Evolutionary conservation across 2,113 vertebrate species (phyloP), one percentile per base, ranked within the genome.

Genomic region (Mesitornis unicolor): DNA sequence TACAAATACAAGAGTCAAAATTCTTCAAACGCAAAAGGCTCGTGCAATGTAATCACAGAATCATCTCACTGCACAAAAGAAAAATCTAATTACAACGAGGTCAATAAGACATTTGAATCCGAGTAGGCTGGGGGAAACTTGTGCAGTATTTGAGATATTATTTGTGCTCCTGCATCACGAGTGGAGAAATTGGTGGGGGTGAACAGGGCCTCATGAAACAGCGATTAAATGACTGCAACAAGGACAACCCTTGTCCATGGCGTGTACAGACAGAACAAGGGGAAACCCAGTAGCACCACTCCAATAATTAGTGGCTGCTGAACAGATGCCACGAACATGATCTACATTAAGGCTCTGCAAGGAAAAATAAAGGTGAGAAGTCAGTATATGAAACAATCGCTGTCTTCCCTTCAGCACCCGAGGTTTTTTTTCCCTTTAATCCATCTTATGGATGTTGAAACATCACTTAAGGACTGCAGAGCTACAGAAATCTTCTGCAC

Each of bases 261-360:
- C 4, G 2, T 4, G 22, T 14, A 13, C 8, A 45, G 40, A 36
- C 2, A 13, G 29, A 24, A 18, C 31, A 6, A 12, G 36, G 9
- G 20, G 36, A 40, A 69, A 40, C 16, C 19, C 76, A n/a, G 70
- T 9, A 31, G 16, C 63, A 42, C 22, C 33, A 31, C 31, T 16
- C 15, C 47, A 21, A 1, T 20, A 57, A 78, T 1, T 7, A 29
- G 63, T 7, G 36, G 21, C 47, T 73, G 54, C 78, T 35, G 48
- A 40, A 60, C 3, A 14, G 67, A 36, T n/a, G 42, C n/a, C 74
- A 47, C 6, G 7, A 82, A 28, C 3, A 7, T 6, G 7, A 53
- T 1, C 42, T 2, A 11, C 2, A 1, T n/a, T 0, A 6, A 47
- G 45, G 3, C 33, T n/a, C 9, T 18, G 51, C 48, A 16, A 74